phyloP scores from a whole-genome alignment of 1,140 invertebrate genomes.

The Drosophila nigromelanica region DNA sequence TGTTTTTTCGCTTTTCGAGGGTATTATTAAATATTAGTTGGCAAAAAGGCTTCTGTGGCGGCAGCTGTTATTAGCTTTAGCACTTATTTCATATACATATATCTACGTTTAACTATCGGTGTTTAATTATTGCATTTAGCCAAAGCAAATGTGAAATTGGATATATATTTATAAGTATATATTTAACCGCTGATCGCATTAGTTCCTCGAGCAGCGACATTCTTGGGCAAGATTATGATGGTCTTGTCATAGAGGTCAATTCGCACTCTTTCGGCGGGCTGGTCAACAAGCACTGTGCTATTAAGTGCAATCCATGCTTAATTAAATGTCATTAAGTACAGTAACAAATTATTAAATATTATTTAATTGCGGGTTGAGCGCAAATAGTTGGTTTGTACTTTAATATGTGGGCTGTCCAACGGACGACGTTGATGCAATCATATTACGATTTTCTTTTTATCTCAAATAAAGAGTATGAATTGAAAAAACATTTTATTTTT shows the following conservation, averaged over 20 bases:
- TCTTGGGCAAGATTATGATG: conserved; percentile 8
- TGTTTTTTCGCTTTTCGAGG: conserved; percentile 41
- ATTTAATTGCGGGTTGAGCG: conserved; percentile 6
- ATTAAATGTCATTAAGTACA: conserved; percentile 29
- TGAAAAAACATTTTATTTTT: too few relatives aligned
- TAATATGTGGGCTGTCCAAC: conserved; percentile 2
- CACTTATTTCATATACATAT: conserved; percentile 32
- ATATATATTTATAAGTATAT: background rate
- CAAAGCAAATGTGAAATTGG: conserved; percentile 21
- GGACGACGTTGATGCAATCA: conserved; percentile 25
- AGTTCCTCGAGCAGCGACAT: conserved; percentile 1
- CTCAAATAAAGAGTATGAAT: too few relatives aligned
- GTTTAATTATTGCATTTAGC: conserved; percentile 67
- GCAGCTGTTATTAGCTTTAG: conserved; percentile 64
- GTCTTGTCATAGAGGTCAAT: conserved; percentile 28
- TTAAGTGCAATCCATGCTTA: conserved; percentile 16
- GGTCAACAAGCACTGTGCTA: conserved; percentile 1
- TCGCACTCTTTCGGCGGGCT: conserved; percentile 3
- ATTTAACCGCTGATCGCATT: too few relatives aligned
- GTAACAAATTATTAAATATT: conserved; percentile 11
- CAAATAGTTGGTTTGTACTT: background rate
- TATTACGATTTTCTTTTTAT: background rate
- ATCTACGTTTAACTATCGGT: background rate
- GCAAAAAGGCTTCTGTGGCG: conserved; percentile 69
- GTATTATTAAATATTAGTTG: conserved; percentile 74